Evolutionary conservation across 2,888 invertebrate species (phyloP), one percentile per base, ranked within the genome.

Genomic region (Orthosia gracilis): DNA sequence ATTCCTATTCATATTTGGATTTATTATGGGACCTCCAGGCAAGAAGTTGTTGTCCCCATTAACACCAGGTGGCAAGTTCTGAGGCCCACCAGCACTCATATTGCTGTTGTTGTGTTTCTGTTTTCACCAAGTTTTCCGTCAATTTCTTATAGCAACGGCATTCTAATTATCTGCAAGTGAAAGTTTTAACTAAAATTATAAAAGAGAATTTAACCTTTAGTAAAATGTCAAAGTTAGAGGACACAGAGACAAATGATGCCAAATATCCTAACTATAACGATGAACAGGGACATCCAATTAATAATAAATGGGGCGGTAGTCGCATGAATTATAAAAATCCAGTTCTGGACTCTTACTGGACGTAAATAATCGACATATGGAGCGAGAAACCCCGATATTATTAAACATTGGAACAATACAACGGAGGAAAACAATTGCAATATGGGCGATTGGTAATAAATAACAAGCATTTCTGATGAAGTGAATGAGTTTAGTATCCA

Each of bases 11-110:
- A 96, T 94, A 45, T 94, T 92, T 67, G 94, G 93, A 81, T 97
- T 97, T 75, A 97, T 94, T 55, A 97, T 87, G 2, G 97, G 97
- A n/a, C 96, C 97, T 79, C 96, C 97, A n/a, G 96, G 97, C 68
- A 97, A 85, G 74, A 97, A 86, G 85, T 97, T 97, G 85, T 97
- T 97, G 54, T 97, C 97, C 78, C 94, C 94, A 87, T 97, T 97
- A 0, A 96, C 95, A 70, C 96, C 96, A 62, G 94, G 93, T 52
- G 96, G 96, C 67, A 96, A 86, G 83, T 96, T 84, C 83, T 93
- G 95, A 78, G 93, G 93, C 59, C 92, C 94, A 74, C 92, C 94
- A 40, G 91, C 92, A 91, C 95, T 96, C 96, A 96, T 96, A 31
- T 75, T 62, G 65, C 67, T 76, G 76, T 59, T 76, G 72, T 76